Evolutionary conservation across 2,797 vertebrate species (phyloP).

Genomic region (Carcharodon carcharias): DNA sequence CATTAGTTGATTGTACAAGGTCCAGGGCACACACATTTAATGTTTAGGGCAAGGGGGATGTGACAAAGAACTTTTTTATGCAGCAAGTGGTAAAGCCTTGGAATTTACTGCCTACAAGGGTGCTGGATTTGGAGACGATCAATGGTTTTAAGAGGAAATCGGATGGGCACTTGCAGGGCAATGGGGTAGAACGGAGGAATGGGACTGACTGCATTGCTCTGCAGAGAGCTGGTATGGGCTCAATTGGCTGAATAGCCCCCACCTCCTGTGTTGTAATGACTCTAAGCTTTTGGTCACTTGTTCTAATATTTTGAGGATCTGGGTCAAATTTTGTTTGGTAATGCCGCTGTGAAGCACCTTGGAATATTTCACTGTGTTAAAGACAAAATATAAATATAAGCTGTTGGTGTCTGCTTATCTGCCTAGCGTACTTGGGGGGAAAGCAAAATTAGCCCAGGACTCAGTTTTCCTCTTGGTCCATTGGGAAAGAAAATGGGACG

Average conservation of each 20-base stretch:
- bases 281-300: neutral
- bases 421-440: neutral
- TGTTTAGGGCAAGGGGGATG: too few relatives aligned
- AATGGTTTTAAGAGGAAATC: too few relatives aligned
- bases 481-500: neutral
- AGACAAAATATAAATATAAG: neutral
- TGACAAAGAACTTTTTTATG: too few relatives aligned
- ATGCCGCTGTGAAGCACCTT: neutral
- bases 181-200: too few relatives aligned
- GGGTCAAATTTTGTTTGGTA: neutral
- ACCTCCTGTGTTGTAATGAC: neutral
- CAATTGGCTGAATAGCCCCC: neutral
- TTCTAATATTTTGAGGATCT: neutral
- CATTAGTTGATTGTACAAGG: too few relatives aligned
- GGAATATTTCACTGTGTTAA: neutral
- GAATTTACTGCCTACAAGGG: too few relatives aligned
- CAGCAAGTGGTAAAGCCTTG: too few relatives aligned
- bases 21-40: too few relatives aligned
- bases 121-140: too few relatives aligned
- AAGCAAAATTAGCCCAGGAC: neutral
- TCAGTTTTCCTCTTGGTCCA: neutral
- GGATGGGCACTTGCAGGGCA: too few relatives aligned
- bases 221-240: too few relatives aligned
- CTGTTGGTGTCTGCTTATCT: neutral
- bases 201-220: too few relatives aligned